phyloP scores from a whole-genome alignment of 1,140 invertebrate species.

The Cryptotermes secundus region DNA sequence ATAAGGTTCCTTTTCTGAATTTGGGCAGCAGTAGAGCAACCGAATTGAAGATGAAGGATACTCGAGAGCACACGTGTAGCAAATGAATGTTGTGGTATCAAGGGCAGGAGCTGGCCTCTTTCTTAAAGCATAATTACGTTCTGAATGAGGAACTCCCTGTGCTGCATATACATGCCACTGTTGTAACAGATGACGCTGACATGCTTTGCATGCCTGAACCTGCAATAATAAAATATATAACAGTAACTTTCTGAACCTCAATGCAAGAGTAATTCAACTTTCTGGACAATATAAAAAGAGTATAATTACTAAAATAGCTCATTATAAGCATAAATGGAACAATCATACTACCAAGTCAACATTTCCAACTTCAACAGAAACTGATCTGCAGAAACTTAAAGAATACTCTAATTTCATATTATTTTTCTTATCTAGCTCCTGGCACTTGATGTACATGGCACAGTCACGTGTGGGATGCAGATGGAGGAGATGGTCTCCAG shows the following conservation, averaged over 20 bases:
- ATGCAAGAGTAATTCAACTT: too few species aligned
- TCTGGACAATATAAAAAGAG: too few species aligned
- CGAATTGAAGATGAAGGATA: conserved; percentile 66
- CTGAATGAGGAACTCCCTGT: conserved; percentile 68
- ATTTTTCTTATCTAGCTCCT: too few species aligned
- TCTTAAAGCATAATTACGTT: conserved; percentile 75
- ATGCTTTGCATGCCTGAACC: conserved; percentile 72
- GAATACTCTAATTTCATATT: too few species aligned
- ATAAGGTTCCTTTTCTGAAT: conserved; percentile 81
- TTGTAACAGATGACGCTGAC: conserved; percentile 75
- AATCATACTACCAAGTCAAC: too few species aligned
- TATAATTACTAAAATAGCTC: too few species aligned
- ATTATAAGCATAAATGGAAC: too few species aligned
- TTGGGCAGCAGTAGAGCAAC: conserved; percentile 69
- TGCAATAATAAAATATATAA: not conserved
- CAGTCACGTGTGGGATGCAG: too few species aligned
- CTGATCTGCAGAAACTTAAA: too few species aligned
- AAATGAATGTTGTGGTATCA: conserved; percentile 76
- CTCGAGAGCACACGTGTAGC: conserved; percentile 82
- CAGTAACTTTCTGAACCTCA: not conserved
- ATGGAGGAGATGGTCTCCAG: too few species aligned
- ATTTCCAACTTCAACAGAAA: too few species aligned
- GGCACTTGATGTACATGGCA: too few species aligned
- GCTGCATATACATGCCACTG: conserved; percentile 72
- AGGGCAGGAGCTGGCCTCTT: conserved; percentile 66